Conservation (phyloP, 2,888 invertebrate species). For the Hydroisotoma schaefferi region DNA sequence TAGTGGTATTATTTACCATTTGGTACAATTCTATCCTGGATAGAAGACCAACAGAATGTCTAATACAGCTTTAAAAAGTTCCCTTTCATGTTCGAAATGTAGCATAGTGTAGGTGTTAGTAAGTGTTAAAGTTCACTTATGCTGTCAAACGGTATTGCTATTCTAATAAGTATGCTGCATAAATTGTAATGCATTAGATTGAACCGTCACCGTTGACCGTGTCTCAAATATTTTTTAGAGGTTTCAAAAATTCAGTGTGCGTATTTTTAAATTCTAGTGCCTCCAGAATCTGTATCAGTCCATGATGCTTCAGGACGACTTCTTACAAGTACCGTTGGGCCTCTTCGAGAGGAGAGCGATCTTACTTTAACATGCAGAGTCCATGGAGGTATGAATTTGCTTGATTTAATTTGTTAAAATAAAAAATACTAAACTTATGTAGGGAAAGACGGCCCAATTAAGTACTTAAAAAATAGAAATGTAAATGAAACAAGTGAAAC, state of each 20-base stretch:
- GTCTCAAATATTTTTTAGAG: neutral
- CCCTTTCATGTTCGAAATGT: neutral
- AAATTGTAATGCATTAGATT: too few relatives aligned
- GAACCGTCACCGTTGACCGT: too few relatives aligned
- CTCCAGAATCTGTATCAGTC: conserved; percentile 80
- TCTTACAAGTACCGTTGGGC: conserved; percentile 76
- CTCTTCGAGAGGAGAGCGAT: conserved; percentile 80
- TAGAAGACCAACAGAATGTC: too few relatives aligned
- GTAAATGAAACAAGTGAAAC: too few relatives aligned
- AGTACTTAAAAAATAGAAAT: too few relatives aligned
- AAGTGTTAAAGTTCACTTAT: neutral
- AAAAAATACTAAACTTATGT: too few relatives aligned
- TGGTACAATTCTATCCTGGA: too few relatives aligned
- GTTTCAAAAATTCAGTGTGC: neutral
- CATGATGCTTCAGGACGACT: conserved; percentile 79
- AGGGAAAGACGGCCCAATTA: too few relatives aligned
- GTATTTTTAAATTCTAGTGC: conserved; percentile 63
- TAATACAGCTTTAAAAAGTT: neutral
- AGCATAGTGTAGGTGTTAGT: neutral
- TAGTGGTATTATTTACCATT: too few relatives aligned
- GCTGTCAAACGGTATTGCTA: too few relatives aligned
- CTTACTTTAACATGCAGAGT: conserved; percentile 80
- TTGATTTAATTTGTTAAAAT: too few relatives aligned
- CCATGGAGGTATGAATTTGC: conserved; percentile 70
- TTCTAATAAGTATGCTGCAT: too few relatives aligned